Evolutionary conservation across 2,113 vertebrate genomes (phyloP).

Genomic region (Siniperca knerii): DNA sequence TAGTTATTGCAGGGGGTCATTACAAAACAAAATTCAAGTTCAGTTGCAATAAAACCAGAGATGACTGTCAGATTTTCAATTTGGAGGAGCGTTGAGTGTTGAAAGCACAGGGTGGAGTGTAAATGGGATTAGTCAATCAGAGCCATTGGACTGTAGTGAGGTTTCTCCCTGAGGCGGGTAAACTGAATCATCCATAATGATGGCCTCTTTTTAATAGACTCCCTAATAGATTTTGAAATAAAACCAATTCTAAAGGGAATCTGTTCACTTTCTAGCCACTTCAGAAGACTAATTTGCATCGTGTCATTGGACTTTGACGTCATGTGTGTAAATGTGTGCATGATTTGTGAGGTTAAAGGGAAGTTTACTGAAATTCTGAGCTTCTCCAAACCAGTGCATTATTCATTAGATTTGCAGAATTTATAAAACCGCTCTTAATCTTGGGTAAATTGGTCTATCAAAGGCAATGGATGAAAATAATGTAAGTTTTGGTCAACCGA

Average conservation of each 20-base stretch:
- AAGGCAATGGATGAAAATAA: neutral
- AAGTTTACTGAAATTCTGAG: neutral
- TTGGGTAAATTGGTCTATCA: neutral
- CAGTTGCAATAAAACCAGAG: slow-evolving; percentile 40
- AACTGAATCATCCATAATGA: slow-evolving; percentile 53
- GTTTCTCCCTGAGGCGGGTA: slow-evolving; percentile 22
- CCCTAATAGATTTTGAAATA: slow-evolving; percentile 52
- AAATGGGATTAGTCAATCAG: slow-evolving; percentile 66
- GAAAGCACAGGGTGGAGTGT: slow-evolving; percentile 46
- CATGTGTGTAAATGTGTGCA: neutral
- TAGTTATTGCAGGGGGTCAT: slow-evolving; percentile 36
- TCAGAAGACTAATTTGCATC: slow-evolving; percentile 18
- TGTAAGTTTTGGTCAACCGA: neutral
- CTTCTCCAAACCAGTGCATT: neutral
- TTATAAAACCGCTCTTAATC: neutral
- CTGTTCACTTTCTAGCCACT: slow-evolving; percentile 18
- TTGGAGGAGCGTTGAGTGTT: slow-evolving; percentile 31
- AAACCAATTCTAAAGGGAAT: slow-evolving; percentile 22
- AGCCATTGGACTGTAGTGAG: slow-evolving; percentile 39
- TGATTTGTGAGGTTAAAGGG: neutral
- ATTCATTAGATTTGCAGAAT: too few species aligned
- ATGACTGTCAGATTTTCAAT: slow-evolving; percentile 59
- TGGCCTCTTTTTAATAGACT: slow-evolving; percentile 35
- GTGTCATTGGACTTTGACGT: neutral
- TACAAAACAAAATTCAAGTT: slow-evolving; percentile 37